Base-by-base conservation (phyloP, 2,113 vertebrate species). In the Scophthalmus maximus region DNA sequence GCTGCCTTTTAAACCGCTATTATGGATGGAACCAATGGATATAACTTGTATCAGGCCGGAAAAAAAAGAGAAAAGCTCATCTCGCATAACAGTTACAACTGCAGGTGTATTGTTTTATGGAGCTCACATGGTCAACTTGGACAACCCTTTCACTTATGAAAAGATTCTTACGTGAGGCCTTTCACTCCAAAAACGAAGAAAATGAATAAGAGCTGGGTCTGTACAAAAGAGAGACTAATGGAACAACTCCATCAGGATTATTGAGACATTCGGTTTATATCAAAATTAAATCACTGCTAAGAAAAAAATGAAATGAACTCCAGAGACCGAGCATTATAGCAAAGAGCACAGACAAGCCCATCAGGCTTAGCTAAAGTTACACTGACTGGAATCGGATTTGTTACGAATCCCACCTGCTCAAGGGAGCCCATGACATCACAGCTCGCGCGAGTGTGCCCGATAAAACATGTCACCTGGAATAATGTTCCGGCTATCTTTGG, bases 291-390 rank as follows among this genome's bases (percentile, higher is more conserved):
- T 49, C n/a, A 22, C 23, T 30, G 42, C 14, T 20, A 38, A 32
- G 53, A 58, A 58, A 49, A 58, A 58, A 49, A 40, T 42, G 71
- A 2, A 25, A 20, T 52, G 27, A 67, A 75, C 32, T 59, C 25
- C 25, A 49, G 62, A 26, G 62, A 59, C 10, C 8, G 22, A 34
- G 15, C 46, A 53, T 46, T 51, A 44, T 5, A 27, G 32, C 25
- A 65, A 36, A 38, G 53, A 62, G 40, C 47, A 68, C 36, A 59
- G 32, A 34, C 15, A 2, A 53, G 50, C 50, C 23, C n/a, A 26
- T 69, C 58, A 49, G 22, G 30, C 57, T 62, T 47, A 49, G 40
- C 30, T 29, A 10, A 63, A 56, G 40, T n/a, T 50, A 30, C 57
- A 56, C 30, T 6, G n/a, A 47, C 42, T 18, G 15, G 5, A 63